These are phyloP conservation scores for Asarcornis scutulata DNA, from an alignment of 2,113 vertebrate species.

Conservation along the genomic window DNA sequence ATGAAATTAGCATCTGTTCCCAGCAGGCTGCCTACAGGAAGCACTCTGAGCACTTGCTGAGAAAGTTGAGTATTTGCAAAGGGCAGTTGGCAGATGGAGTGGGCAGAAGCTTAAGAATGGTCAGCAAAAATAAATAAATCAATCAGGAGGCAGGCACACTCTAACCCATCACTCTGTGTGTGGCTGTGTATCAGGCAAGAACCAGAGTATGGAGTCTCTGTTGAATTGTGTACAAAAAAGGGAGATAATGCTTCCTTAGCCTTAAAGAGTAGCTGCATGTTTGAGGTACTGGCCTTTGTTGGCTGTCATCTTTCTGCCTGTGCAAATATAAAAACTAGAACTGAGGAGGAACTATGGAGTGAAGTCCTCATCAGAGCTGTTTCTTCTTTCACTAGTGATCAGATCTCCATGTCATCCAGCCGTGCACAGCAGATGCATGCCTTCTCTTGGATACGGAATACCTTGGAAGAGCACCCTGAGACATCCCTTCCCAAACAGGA, in stretches of 20 bases:
- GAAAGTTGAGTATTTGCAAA: background rate
- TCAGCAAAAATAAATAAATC: background rate
- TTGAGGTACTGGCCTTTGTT: background rate
- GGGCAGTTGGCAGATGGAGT: background rate
- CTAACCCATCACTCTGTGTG: accelerated
- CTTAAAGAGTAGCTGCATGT: background rate
- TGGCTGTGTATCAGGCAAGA: background rate
- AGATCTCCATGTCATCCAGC: slow-evolving; percentile 92
- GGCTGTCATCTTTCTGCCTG: background rate
- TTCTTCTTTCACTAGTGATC: slow-evolving; percentile 82
- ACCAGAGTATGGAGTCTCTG: background rate
- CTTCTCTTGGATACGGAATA: slow-evolving; percentile 96
- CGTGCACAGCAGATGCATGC: slow-evolving; percentile 97
- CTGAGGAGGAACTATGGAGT: background rate
- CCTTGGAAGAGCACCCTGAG: slow-evolving; percentile 96
- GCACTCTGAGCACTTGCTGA: background rate
- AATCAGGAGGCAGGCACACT: background rate
- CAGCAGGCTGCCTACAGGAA: background rate
- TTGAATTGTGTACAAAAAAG: background rate
- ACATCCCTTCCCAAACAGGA: slow-evolving; percentile 99
- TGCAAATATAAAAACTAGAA: background rate
- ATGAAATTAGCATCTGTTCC: background rate
- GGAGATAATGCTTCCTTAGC: background rate
- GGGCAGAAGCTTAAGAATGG: background rate
- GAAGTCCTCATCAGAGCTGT: background rate